Base-by-base conservation (phyloP, 2,888 invertebrate species). In the Cotesia congregata region DNA sequence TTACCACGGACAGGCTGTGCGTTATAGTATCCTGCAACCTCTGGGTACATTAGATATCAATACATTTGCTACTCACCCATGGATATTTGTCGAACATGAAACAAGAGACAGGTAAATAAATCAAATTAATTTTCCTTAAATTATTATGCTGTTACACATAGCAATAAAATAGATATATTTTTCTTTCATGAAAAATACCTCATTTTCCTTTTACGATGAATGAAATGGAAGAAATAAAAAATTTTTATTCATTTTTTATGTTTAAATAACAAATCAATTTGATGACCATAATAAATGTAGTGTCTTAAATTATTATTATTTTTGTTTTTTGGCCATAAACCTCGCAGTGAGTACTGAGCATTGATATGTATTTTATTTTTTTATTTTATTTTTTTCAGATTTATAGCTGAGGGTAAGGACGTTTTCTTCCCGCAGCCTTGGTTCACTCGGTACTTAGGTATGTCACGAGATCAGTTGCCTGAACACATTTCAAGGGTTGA, bases 51-150 rank as follows among this genome's bases (percentile, higher is more conserved):
- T 92, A 72, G 93, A 94, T 83, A 91, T 96, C 0, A 94, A 95
- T 83, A 95, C 97, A 0, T 97, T 91, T 87, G 92, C 93, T 12
- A 93, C 94, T 0, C 97, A 97, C 90, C 95, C 95, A 0, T 97
- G 97, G 96, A 93, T 96, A 79, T 96, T 96, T 85, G 90, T 93
- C 0, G 95, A 96, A 86, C 89, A 91, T 0, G 88, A 91, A 0
- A 95, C 95, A 0, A 92, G 92, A 70, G 95, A 95, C 83, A 91
- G 92, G 89, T 88, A 79, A 83, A 7, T 60, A 70, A 3, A 17
- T 30, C 20, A 17, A 6, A 12, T 20, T 68, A 39, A 67, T 67
- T 41, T 41, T 41, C 41, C 41, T n/a, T 17, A 62, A 5, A 62
- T 62, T 62, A 6, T n/a, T 17, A 15, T 62, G 7, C 6, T 20